Evolutionary conservation across 2,113 vertebrate species (phyloP), one percentile per base, ranked within the genome.

Genomic region (Phyllostomus hastatus): DNA sequence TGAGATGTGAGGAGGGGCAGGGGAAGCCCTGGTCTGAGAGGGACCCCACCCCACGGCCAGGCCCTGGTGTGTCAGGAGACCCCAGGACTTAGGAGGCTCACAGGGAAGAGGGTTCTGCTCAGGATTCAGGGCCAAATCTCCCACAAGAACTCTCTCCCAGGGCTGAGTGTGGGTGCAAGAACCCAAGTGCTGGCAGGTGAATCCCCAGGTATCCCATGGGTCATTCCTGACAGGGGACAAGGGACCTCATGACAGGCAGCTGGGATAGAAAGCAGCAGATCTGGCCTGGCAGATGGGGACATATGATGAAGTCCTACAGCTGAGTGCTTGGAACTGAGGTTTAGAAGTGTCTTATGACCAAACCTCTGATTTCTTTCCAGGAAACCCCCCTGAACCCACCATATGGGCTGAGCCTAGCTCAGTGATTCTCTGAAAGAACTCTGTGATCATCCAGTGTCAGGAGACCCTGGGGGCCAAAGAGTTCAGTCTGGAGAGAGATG

Each of bases 361-460:
- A 46, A 31, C 1, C 28, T 82, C 83, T 59, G 19, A 35, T 50
- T 50, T 20, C 73, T 11, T 43, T 38, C 70, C 14, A 85, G 87
- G 20, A 5, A 14, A 5, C 43, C 41, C 31, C 43, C 16, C 41
- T 15, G 31, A 75, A 48, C 15, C 43, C 15, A 48, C 41, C 43
- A 1, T 94, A 52, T 92, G 83, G 57, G 33, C 94, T 57, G 54
- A 95, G 28, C 86, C 90, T n/a, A 15, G 14, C 1, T 15, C 43
- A 20, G 16, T 72, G 43, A 19, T 50, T 0, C 4, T 1, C 1
- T 0, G 0, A 0, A 4, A n/a, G 5, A 50, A 0, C 0, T 4
- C 38, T 0, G 38, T 80, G 46, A 89, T 50, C 69, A 17, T 95
- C 20, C 33, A 46, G 22, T 95, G 83, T 87, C 54, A 11, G 76